Evolutionary conservation across 2,888 invertebrate genomes (phyloP).

Genomic region (Diarsia brunnea): DNA sequence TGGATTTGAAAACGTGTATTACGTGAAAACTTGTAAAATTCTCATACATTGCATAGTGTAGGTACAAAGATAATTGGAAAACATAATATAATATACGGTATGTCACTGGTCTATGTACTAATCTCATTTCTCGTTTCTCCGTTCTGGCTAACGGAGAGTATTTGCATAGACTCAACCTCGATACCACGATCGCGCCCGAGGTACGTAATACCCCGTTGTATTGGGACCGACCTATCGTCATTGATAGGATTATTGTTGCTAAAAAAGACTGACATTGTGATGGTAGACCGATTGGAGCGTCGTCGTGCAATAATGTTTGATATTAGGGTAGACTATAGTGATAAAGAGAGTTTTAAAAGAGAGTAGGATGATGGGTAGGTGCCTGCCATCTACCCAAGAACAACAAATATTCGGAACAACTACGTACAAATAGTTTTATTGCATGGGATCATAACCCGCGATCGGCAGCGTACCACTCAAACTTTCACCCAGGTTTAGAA

Average conservation of each 20-base stretch:
- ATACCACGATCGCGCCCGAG: no score
- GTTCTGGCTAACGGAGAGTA: no score
- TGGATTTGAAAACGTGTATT: neutral
- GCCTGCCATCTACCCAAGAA: neutral
- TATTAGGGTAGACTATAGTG: neutral
- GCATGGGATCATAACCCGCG: neutral
- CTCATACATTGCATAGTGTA: neutral
- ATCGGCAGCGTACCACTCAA: neutral
- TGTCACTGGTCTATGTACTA: no score
- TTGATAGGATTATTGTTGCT: no score
- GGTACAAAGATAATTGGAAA: neutral
- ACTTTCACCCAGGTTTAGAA: neutral
- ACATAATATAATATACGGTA: no score
- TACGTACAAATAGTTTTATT: neutral
- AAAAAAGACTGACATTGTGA: no score
- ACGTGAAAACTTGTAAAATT: neutral
- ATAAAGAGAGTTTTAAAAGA: neutral
- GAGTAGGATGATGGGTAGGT: neutral
- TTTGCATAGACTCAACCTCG: no score
- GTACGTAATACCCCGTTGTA: no score
- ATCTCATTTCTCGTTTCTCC: no score
- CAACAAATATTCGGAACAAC: neutral
- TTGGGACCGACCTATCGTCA: no score
- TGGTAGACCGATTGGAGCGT: no score
- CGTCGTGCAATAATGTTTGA: no score